A percentile compares a stretch with the other conserved stretches of the same genome.
phyloP scores from a whole-genome alignment of 2,888 invertebrate genomes.

The Torymus texanus region DNA sequence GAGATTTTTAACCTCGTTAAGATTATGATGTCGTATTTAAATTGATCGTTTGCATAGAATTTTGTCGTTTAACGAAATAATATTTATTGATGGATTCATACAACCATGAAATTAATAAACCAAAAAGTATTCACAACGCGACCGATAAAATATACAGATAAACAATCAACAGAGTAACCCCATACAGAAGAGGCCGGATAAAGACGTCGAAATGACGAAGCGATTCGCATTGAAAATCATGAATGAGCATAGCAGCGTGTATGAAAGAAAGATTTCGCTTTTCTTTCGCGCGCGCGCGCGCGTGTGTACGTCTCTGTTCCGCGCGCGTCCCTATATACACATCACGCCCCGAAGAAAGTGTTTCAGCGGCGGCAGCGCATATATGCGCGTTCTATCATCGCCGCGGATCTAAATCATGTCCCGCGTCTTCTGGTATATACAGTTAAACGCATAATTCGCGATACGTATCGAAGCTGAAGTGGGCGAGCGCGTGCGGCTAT shows the following conservation, averaged over 20 bases:
- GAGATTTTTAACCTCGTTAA: too few species aligned
- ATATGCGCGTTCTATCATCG: neutral
- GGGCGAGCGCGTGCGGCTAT: too few species aligned
- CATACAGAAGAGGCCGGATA: neutral
- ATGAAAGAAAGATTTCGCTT: conserved; percentile 29
- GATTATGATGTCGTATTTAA: too few species aligned
- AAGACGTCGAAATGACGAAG: conserved; percentile 29
- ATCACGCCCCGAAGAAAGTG: conserved; percentile 27
- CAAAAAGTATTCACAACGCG: too few species aligned
- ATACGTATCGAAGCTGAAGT: too few species aligned
- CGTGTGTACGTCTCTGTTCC: neutral
- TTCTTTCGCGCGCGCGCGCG: neutral
- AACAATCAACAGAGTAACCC: neutral
- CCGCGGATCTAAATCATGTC: conserved; percentile 19
- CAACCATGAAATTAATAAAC: too few species aligned
- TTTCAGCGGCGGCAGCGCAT: neutral
- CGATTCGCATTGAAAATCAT: conserved; percentile 40
- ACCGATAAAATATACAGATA: too few species aligned
- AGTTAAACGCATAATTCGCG: too few species aligned
- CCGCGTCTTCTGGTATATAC: neutral
- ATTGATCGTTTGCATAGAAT: too few species aligned
- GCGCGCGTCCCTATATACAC: too few species aligned
- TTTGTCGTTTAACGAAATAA: too few species aligned
- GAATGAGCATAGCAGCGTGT: conserved; percentile 3
- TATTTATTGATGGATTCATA: too few species aligned